Evolutionary conservation across 53 echinoderm and acorn worm species (phyloP).

Genomic region (Luidia sarsii): DNA sequence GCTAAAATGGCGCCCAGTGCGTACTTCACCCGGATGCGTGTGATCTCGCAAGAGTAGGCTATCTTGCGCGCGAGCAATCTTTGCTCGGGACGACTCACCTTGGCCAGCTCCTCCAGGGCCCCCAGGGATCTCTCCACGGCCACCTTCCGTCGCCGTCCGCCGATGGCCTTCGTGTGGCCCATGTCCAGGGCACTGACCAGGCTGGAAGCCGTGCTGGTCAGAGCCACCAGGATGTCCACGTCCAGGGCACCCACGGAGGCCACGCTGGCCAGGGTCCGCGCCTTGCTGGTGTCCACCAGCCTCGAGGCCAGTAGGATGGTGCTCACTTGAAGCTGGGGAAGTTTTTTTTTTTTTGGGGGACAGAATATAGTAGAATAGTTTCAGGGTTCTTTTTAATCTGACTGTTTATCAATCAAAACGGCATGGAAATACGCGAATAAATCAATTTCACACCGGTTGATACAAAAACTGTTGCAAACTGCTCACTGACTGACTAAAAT

Average conservation of each 20-base stretch:
- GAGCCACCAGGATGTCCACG: slow-evolving; percentile 46
- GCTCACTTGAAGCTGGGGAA: slow-evolving; percentile 24
- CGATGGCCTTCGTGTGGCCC: slow-evolving; percentile 57
- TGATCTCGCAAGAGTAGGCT: no score
- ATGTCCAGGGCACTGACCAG: slow-evolving; percentile 59
- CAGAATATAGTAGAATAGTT: background rate
- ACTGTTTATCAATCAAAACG: background rate
- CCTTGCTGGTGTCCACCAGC: slow-evolving; percentile 4
- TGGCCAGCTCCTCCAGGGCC: slow-evolving; percentile 46
- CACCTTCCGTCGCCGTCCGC: slow-evolving; percentile 10
- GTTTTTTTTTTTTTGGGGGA: background rate
- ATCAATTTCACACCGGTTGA: no score
- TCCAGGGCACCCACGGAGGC: slow-evolving; percentile 10
- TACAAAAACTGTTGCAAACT: no score
- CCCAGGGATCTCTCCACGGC: slow-evolving; percentile 50
- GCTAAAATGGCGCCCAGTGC: no score
- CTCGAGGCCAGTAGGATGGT: slow-evolving; percentile 18
- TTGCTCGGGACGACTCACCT: no score
- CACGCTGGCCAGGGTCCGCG: slow-evolving; percentile 8
- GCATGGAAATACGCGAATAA: background rate
- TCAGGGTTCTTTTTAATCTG: background rate
- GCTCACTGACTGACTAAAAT: no score
- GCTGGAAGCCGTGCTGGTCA: slow-evolving; percentile 58
- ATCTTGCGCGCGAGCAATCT: no score
- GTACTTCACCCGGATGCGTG: no score